phyloP scores from a whole-genome alignment of 2,888 invertebrate genomes.

The Luffia ferchaultella region DNA sequence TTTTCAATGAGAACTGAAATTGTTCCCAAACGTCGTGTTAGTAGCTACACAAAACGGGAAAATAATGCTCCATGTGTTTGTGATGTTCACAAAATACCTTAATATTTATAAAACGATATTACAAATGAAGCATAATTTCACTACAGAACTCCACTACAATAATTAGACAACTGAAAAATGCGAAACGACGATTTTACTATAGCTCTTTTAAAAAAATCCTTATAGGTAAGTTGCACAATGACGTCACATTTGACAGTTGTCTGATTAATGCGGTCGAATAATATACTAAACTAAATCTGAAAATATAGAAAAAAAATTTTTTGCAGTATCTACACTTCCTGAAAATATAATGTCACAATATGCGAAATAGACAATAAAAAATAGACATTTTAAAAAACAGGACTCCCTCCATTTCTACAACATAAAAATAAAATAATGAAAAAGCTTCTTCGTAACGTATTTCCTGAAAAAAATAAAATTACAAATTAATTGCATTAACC shows the following conservation, averaged over 20 bases:
- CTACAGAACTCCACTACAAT: too few species aligned
- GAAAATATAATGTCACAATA: constrained; percentile 25
- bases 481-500: too few species aligned
- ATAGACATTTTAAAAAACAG: constrained; percentile 47
- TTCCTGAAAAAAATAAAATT: constrained; percentile 30
- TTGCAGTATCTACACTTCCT: constrained; percentile 12
- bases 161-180: too few species aligned
- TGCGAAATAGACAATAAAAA: constrained; percentile 13
- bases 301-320: too few species aligned
- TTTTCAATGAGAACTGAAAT: constrained; percentile 34
- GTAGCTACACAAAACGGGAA: constrained; percentile 31
- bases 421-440: constrained; percentile 15
- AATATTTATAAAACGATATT: constrained; percentile 14
- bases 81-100: constrained; percentile 7
- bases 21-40: constrained; percentile 37
- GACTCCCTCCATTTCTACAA: constrained; percentile 57
- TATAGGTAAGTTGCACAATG: too few species aligned
- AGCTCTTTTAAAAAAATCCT: too few species aligned
- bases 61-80: constrained; percentile 21
- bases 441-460: constrained; percentile 12
- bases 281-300: too few species aligned
- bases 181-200: too few species aligned
- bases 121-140: too few species aligned
- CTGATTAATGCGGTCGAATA: too few species aligned
- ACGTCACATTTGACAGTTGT: too few species aligned